phyloP scores from a whole-genome alignment of 2,797 vertebrate genomes.

The Ficedula albicollis region DNA sequence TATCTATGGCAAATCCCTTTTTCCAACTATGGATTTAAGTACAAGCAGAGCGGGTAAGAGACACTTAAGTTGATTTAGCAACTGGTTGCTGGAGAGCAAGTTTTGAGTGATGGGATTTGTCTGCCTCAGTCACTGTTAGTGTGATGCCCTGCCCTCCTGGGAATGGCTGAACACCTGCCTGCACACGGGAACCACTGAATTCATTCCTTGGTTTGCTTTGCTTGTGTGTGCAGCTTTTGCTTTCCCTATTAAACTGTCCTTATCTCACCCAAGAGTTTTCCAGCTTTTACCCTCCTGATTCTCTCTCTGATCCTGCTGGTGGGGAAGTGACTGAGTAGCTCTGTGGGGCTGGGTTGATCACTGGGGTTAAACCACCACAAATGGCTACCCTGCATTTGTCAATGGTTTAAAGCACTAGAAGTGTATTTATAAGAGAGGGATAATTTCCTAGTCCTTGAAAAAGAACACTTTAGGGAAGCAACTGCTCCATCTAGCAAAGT shows the following conservation, averaged over 20 bases:
- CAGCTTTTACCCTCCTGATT: not conserved
- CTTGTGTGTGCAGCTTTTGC: not conserved
- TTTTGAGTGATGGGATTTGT: not conserved
- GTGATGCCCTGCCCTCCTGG: too few species aligned
- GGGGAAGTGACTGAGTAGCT: fast-evolving
- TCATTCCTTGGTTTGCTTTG: not conserved
- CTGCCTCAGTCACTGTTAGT: too few species aligned
- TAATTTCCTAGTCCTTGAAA: not conserved
- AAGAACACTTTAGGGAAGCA: not conserved
- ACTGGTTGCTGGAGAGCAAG: too few species aligned
- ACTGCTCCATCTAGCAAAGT: not conserved
- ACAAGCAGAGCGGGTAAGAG: not conserved
- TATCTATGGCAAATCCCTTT: not conserved
- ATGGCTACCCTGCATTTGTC: not conserved
- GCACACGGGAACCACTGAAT: not conserved
- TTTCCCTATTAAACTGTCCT: not conserved
- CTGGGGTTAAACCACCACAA: not conserved
- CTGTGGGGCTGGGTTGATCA: not conserved
- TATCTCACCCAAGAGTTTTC: not conserved
- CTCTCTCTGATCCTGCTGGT: fast-evolving
- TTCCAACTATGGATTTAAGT: not conserved
- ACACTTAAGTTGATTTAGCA: not conserved
- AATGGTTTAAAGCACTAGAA: not conserved
- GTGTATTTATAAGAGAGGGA: not conserved
- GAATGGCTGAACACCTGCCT: not conserved